Base-by-base conservation (phyloP, 2,888 invertebrate species). In the Luperina testacea region DNA sequence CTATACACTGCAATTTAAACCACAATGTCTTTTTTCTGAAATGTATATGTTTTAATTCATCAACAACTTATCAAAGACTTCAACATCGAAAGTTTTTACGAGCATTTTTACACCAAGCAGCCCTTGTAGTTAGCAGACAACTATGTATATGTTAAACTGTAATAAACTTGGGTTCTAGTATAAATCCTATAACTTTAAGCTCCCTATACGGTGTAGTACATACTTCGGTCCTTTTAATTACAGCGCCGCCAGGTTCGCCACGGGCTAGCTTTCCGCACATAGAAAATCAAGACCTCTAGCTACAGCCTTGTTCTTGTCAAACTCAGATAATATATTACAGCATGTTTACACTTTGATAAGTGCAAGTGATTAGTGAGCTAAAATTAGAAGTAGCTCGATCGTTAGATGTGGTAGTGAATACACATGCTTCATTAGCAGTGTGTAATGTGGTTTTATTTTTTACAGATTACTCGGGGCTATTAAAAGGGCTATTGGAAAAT, bases 321-420 rank as follows among this genome's bases (percentile, higher is more conserved):
- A 82, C 53, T n/a, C 42, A 24, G 82, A 82, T 86, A 84, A 86
- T 77, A 77, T 86, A 84, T 85, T 70, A 82, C 48, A 82, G 57
- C 75, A 68, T 78, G 83, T 86, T 86, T 86, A 86, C 77, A 72
- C 72, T 77, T 86, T 77, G 74, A 84, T 86, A 86, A 85, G 82
- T 76, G 76, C 82, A 76, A 85, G 82, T 83, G 76, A 85, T 82
- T 81, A 82, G 77, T 81, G 70, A 61, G 63, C 24, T 83, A 72
- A 74, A 71, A 69, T 71, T 81, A 85, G 71, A 77, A 73, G 59
- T 20, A 61, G 27, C 13, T 64, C 15, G 51, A 38, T 64, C 48
- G 51, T 67, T 72, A 48, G 59, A 75, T 80, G 85, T 80, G 32
- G 27, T 72, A 38, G 38, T 63, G 42, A 64, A 73, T 71, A 64